A percentile compares a stretch with the other conserved stretches of the same genome.
These are phyloP conservation scores for Acanthis flammea DNA, from an alignment of 2,797 vertebrate species.

Conservation along the genomic window DNA sequence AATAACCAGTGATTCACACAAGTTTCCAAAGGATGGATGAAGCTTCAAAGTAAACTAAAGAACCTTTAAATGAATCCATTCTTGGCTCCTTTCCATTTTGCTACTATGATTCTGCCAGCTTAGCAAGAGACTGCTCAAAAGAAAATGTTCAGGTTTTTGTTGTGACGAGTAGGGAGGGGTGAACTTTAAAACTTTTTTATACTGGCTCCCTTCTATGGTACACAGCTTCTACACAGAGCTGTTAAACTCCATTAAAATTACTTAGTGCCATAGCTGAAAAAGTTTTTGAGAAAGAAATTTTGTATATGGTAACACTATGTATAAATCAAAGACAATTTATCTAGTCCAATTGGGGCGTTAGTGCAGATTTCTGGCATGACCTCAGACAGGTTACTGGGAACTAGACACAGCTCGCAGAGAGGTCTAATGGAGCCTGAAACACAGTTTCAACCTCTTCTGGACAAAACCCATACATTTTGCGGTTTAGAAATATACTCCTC, in stretches of 20 bases:
- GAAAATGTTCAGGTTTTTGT: background rate
- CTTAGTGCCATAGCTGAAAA: background rate
- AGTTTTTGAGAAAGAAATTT: background rate
- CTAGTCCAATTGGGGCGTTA: background rate
- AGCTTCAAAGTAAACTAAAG: background rate
- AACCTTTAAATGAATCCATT: background rate
- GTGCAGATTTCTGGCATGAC: background rate
- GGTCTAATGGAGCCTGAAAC: background rate
- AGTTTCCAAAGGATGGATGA: background rate
- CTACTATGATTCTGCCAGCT: background rate
- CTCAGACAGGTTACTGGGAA: background rate
- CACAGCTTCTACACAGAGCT: background rate
- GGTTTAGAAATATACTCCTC: background rate
- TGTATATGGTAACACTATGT: background rate
- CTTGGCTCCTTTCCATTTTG: background rate
- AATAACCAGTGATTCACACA: background rate
- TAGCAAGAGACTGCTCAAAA: background rate
- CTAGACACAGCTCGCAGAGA: background rate
- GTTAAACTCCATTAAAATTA: background rate
- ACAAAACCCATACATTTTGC: background rate
- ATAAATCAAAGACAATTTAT: background rate
- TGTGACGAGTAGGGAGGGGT: background rate
- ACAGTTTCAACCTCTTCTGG: background rate
- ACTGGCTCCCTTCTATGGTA: background rate
- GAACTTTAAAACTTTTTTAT: background rate